A percentile compares a stretch with the other conserved stretches of the same genome.
These are phyloP conservation scores for Sipha maydis DNA, from an alignment of 2,888 invertebrate genomes.

Conservation along the genomic window DNA sequence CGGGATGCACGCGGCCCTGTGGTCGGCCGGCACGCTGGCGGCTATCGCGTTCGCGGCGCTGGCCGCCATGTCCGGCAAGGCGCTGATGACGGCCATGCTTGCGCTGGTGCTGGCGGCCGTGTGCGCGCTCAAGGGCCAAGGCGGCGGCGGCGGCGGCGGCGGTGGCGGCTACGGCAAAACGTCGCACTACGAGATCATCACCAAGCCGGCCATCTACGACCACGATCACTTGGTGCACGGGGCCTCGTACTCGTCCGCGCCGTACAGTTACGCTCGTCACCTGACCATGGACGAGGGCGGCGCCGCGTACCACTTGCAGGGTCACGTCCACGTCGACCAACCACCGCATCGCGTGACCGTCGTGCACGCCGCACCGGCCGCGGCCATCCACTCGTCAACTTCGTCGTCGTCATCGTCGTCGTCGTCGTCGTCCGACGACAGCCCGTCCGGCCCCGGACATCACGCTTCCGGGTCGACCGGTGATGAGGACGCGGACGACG, in stretches of 20 bases:
- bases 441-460: not conserved
- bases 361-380: slow-evolving; percentile 10
- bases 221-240: slow-evolving; percentile 62
- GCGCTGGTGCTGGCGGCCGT: slow-evolving; percentile 84
- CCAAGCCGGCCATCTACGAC: slow-evolving; percentile 64
- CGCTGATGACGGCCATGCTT: slow-evolving; percentile 83
- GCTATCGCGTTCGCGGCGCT: slow-evolving; percentile 84
- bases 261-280: slow-evolving; percentile 63
- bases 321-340: slow-evolving; percentile 19
- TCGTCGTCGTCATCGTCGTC: not conserved
- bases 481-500: slow-evolving; percentile 1
- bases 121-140: slow-evolving; percentile 64
- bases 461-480: not conserved
- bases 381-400: not conserved
- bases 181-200: slow-evolving; percentile 65
- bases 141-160: slow-evolving; percentile 62
- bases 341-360: slow-evolving; percentile 51
- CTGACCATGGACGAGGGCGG: slow-evolving; percentile 45
- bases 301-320: slow-evolving; percentile 5
- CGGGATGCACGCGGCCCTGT: slow-evolving; percentile 63
- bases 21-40: slow-evolving; percentile 75
- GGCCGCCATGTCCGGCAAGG: slow-evolving; percentile 85
- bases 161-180: slow-evolving; percentile 63
- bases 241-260: slow-evolving; percentile 62
- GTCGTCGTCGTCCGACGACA: not conserved